Conservation (phyloP, 1,140 invertebrate species). For the Diachasmimorpha longicaudata region DNA sequence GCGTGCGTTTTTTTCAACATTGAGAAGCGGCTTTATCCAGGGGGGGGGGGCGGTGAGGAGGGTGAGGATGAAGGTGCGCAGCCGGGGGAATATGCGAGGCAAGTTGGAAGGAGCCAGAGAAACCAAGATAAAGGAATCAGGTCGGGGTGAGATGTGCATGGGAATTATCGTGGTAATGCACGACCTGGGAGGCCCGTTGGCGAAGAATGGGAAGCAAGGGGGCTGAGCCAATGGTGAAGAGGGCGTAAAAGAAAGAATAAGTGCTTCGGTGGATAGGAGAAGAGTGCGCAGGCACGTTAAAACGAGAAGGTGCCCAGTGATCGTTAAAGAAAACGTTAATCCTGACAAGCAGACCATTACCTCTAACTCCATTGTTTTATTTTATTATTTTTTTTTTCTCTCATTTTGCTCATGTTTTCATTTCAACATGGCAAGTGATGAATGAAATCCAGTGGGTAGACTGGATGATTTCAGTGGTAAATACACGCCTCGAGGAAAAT, state of each 20-base stretch:
- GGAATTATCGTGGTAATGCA: constrained; percentile 33
- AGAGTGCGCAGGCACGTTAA: constrained; percentile 17
- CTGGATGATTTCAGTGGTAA: not conserved
- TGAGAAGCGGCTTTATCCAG: not conserved
- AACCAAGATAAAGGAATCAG: constrained; percentile 25
- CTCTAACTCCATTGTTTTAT: constrained; percentile 10
- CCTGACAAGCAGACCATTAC: constrained; percentile 38
- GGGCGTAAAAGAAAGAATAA: constrained; percentile 20
- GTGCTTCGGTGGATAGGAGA: not conserved
- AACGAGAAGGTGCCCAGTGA: constrained; percentile 23
- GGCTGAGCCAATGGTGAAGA: constrained; percentile 7
- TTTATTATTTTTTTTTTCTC: too few species aligned
- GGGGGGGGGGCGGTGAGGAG: too few species aligned
- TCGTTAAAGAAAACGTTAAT: constrained; percentile 47
- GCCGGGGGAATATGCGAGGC: constrained; percentile 1
- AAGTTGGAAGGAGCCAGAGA: not conserved
- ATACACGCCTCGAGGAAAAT: not conserved
- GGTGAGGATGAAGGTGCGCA: not conserved
- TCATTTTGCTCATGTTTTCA: constrained; percentile 4
- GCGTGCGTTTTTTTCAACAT: not conserved
- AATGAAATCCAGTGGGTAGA: not conserved
- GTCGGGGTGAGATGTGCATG: constrained; percentile 27
- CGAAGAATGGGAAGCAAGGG: not conserved
- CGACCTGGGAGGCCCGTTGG: not conserved
- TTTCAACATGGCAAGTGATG: not conserved